A percentile compares a stretch with the other conserved stretches of the same genome.
phyloP scores from a whole-genome alignment of 37 sponge, comb jelly and placozoan species.

The Diacarnus erythraeanus region DNA sequence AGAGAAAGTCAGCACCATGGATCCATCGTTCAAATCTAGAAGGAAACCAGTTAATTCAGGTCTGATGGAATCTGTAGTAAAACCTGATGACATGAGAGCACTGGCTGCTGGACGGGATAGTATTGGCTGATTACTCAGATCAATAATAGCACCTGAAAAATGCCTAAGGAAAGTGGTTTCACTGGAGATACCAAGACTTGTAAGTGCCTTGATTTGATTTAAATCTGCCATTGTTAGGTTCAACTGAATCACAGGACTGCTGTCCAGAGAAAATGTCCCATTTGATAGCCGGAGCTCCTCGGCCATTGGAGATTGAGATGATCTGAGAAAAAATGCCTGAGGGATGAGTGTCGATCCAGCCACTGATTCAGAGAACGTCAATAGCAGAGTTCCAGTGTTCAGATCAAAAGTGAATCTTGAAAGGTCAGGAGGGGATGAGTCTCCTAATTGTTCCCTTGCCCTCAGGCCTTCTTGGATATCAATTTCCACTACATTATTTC shows the following conservation, averaged over 20 bases:
- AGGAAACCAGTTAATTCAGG: conserved; percentile 55
- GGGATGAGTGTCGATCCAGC: conserved; percentile 33
- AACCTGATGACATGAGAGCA: conserved; percentile 50
- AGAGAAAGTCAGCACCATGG: conserved; percentile 69
- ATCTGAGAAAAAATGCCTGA: conserved; percentile 27
- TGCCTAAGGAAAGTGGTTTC: conserved; percentile 60
- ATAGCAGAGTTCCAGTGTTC: conserved; percentile 56
- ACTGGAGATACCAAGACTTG: conserved; percentile 44
- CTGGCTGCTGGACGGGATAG: conserved; percentile 9
- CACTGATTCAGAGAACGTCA: conserved; percentile 78
- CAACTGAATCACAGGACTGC: conserved; percentile 50
- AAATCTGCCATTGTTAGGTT: conserved; percentile 51
- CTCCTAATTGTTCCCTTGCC: conserved; percentile 42
- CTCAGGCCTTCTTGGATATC: conserved; percentile 25
- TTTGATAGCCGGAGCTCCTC: conserved; percentile 28
- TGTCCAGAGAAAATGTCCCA: conserved; percentile 43
- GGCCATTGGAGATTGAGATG: conserved; percentile 21
- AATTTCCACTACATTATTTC: conserved; percentile 60
- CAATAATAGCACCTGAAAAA: conserved; percentile 51
- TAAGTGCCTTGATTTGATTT: conserved; percentile 65
- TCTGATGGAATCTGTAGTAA: conserved; percentile 46
- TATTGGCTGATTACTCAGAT: conserved; percentile 66
- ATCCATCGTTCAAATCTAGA: conserved; percentile 73
- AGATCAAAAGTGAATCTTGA: conserved; percentile 64
- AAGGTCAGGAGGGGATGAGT: conserved; percentile 66